A percentile compares a stretch with the other conserved stretches of the same genome.
These are phyloP conservation scores for Balaeniceps rex DNA, from an alignment of 2,113 vertebrate genomes.

Conservation along the genomic window DNA sequence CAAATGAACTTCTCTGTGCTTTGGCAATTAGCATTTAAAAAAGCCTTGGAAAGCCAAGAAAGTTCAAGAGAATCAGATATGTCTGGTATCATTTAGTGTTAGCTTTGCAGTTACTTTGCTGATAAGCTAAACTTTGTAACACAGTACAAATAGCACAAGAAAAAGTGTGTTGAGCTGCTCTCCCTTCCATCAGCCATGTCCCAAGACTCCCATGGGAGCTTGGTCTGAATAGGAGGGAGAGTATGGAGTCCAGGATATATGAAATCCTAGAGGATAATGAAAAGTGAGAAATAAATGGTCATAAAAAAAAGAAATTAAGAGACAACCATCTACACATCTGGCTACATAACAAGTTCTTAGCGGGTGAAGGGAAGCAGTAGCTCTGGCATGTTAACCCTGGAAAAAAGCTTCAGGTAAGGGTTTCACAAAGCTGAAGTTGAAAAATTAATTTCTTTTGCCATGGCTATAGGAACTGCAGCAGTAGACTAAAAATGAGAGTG, in stretches of 20 bases:
- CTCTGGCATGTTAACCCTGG: background rate
- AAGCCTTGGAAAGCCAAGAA: background rate
- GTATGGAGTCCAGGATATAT: background rate
- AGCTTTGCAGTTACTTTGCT: background rate
- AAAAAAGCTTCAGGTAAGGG: background rate
- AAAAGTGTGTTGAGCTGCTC: background rate
- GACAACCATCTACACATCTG: background rate
- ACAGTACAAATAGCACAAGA: background rate
- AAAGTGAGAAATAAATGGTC: background rate
- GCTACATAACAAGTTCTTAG: background rate
- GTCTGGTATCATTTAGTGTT: background rate
- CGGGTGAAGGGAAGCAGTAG: background rate
- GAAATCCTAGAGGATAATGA: background rate
- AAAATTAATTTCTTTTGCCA: background rate
- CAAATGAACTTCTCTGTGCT: background rate
- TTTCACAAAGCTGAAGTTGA: background rate
- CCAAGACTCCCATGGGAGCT: background rate
- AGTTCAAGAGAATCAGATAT: background rate
- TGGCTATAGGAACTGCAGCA: background rate
- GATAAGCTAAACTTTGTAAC: background rate
- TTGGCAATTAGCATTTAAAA: background rate
- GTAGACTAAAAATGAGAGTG: background rate
- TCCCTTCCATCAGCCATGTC: background rate
- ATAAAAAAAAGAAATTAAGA: background rate
- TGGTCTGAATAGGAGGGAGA: background rate